Evolutionary conservation across 2,113 vertebrate species (phyloP).

Genomic region (Chiloscyllium plagiosum): DNA sequence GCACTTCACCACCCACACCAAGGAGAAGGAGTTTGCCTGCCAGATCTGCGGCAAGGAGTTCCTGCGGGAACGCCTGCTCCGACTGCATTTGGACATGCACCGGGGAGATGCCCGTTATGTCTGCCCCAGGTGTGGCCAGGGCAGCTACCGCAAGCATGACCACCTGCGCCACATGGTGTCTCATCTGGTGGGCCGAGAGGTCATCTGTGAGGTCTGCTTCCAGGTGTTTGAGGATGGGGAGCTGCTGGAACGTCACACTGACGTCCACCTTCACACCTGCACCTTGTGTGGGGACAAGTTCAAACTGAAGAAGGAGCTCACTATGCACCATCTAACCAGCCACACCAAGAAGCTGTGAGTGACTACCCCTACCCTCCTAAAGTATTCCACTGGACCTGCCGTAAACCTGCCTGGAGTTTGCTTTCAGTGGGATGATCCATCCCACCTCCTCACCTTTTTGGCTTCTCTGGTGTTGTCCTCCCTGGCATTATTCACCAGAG

Average conservation of each 20-base stretch:
- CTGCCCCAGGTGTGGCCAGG: slow-evolving; percentile 95
- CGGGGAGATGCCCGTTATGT: slow-evolving; percentile 95
- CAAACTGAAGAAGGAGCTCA: slow-evolving; percentile 96
- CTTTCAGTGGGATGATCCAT: too few relatives aligned
- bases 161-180: slow-evolving; percentile 98
- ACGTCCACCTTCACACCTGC: slow-evolving; percentile 94
- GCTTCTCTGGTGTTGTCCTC: too few relatives aligned
- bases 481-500: too few relatives aligned
- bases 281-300: slow-evolving; percentile 96
- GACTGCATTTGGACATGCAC: slow-evolving; percentile 98
- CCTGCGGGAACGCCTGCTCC: slow-evolving; percentile 87
- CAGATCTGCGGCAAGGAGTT: slow-evolving; percentile 97
- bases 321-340: slow-evolving; percentile 93
- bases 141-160: slow-evolving; percentile 97
- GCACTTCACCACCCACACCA: slow-evolving; percentile 98
- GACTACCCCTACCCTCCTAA: slow-evolving; percentile 37
- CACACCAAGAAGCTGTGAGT: slow-evolving; percentile 81
- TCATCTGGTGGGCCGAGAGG: slow-evolving; percentile 88
- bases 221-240: slow-evolving; percentile 91
- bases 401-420: slow-evolving; percentile 44
- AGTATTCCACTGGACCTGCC: slow-evolving; percentile 44
- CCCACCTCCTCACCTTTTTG: too few relatives aligned
- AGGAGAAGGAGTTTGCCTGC: slow-evolving; percentile 97
- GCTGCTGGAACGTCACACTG: slow-evolving; percentile 94
- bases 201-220: slow-evolving; percentile 98